phyloP scores from a whole-genome alignment of 2,888 invertebrate genomes.

The Zaprionus obscuricornis region DNA sequence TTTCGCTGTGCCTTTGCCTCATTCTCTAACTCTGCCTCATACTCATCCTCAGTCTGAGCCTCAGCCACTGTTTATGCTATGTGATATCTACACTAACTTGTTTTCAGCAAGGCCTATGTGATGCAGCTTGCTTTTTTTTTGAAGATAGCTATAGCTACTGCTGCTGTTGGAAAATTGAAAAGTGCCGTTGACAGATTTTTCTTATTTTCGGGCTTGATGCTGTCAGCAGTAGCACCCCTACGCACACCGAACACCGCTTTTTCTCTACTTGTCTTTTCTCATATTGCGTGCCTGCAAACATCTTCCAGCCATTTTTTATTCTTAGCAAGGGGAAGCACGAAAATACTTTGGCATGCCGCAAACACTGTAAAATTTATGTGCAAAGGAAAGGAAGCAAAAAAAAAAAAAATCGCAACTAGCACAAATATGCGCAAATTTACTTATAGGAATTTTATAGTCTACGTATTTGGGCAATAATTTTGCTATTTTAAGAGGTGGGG shows the following conservation, averaged over 20 bases:
- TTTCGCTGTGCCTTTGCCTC: no score
- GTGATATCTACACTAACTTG: conserved; percentile 19
- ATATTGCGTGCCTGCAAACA: no score
- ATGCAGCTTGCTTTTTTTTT: no score
- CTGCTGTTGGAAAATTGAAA: conserved; percentile 50
- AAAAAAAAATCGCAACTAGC: conserved; percentile 34
- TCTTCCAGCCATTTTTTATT: no score
- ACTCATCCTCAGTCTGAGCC: no score
- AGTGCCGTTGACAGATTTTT: conserved; percentile 71
- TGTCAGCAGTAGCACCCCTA: conserved; percentile 31
- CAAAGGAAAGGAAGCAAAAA: no score
- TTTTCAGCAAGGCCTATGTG: conserved; percentile 27
- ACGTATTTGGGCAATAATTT: conserved; percentile 11
- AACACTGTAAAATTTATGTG: conserved; percentile 36
- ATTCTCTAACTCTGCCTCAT: no score
- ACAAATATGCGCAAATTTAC: conserved; percentile 41
- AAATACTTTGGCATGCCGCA: conserved; percentile 36
- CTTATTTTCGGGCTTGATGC: conserved; percentile 61
- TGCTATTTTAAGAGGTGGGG: conserved; percentile 5
- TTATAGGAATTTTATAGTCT: conserved; percentile 38
- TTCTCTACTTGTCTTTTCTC: no score
- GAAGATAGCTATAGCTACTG: neutral
- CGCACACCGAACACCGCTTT: neutral
- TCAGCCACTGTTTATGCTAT: conserved; percentile 9
- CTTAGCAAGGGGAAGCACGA: neutral